These are phyloP conservation scores for Ornithoptera priamus DNA, from an alignment of 2,888 invertebrate species.

Conservation along the genomic window DNA sequence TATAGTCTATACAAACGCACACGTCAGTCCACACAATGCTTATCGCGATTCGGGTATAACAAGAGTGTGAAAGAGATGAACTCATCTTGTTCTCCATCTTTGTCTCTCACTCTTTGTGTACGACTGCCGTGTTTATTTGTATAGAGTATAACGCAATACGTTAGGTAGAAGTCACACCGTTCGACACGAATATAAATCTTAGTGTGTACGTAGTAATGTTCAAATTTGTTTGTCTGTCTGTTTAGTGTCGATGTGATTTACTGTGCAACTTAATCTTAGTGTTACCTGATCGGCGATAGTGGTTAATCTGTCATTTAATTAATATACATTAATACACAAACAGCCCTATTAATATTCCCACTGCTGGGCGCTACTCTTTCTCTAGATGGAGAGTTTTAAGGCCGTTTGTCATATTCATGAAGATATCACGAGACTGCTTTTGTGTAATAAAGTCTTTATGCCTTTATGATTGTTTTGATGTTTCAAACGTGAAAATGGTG, in stretches of 20 bases:
- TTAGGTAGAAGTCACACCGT: constrained; percentile 5
- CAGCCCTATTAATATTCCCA: too few species aligned
- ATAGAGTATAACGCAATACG: background rate
- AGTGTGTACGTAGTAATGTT: constrained; percentile 10
- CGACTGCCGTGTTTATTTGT: background rate
- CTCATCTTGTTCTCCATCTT: background rate
- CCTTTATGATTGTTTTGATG: background rate
- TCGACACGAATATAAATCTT: constrained; percentile 5
- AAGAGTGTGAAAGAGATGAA: background rate
- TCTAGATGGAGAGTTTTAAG: too few species aligned
- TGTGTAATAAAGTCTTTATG: background rate
- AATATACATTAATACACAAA: background rate
- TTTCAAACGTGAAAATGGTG: background rate
- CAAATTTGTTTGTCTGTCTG: constrained; percentile 6
- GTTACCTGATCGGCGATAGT: background rate
- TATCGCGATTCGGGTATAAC: background rate
- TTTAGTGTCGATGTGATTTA: constrained; percentile 15
- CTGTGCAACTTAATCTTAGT: background rate
- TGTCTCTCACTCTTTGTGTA: background rate
- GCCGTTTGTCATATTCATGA: background rate
- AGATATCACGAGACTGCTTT: background rate
- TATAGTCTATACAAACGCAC: background rate
- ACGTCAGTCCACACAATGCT: background rate
- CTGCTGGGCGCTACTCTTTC: too few species aligned
- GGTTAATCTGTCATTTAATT: background rate